These are phyloP conservation scores for Torymus aiolomorphi DNA, from an alignment of 2,888 invertebrate species.

Conservation along the genomic window DNA sequence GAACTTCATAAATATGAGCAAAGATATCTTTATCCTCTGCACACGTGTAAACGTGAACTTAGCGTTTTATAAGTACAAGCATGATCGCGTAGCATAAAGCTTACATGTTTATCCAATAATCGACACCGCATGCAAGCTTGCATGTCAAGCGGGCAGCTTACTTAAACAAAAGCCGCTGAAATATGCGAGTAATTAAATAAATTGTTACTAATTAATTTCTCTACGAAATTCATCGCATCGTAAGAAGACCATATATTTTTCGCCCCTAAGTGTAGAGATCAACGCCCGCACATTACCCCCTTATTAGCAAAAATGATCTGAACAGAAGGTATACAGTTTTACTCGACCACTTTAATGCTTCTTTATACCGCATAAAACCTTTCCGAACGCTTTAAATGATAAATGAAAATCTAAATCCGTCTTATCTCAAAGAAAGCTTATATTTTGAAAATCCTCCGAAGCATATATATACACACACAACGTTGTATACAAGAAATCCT, in stretches of 20 bases:
- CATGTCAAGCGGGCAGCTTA: slow-evolving; percentile 6
- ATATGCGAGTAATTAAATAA: slow-evolving; percentile 27
- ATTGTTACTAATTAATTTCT: slow-evolving; percentile 27
- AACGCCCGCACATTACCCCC: too few species aligned
- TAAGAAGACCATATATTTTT: not conserved
- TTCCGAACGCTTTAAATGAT: too few species aligned
- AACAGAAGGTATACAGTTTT: too few species aligned
- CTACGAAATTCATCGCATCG: not conserved
- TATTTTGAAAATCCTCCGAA: too few species aligned
- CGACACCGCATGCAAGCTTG: slow-evolving; percentile 42
- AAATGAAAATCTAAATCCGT: too few species aligned
- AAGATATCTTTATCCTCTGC: not conserved
- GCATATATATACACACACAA: too few species aligned
- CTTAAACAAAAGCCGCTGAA: slow-evolving; percentile 33
- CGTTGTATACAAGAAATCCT: too few species aligned
- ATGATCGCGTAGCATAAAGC: not conserved
- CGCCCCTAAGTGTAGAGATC: too few species aligned
- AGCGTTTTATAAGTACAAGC: not conserved
- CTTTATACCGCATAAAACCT: too few species aligned
- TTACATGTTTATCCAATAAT: slow-evolving; percentile 26
- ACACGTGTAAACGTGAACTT: not conserved
- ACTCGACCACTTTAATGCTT: too few species aligned
- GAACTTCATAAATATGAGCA: not conserved
- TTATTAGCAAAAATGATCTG: too few species aligned
- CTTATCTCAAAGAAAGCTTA: too few species aligned